These are phyloP conservation scores for Sylvia borin DNA, from an alignment of 2,797 vertebrate species.

Conservation along the genomic window DNA sequence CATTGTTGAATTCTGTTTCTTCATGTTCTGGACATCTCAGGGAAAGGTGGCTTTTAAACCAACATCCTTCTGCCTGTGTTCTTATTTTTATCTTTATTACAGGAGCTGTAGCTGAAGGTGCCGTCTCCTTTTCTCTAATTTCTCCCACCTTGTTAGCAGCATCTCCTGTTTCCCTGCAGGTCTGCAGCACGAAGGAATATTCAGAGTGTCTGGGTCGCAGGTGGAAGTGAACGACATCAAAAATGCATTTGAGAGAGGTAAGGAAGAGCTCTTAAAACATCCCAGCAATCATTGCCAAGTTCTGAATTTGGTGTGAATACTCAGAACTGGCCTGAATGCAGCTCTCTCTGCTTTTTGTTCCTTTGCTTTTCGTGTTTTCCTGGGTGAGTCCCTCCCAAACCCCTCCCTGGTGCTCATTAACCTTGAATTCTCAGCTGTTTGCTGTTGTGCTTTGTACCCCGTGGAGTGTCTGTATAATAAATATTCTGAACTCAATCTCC, in stretches of 20 bases:
- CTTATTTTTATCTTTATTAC: background rate
- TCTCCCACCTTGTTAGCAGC: background rate
- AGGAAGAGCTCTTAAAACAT: background rate
- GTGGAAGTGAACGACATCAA: slow-evolving; percentile 99
- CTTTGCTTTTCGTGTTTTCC: background rate
- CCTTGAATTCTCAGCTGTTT: background rate
- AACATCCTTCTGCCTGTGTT: background rate
- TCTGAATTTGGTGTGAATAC: background rate
- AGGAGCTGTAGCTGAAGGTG: background rate
- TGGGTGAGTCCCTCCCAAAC: background rate
- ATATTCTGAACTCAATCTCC: background rate
- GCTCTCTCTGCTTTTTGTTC: background rate
- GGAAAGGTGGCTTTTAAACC: background rate
- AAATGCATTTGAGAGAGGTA: slow-evolving; percentile 98
- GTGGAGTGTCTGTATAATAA: background rate
- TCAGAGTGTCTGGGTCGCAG: slow-evolving; percentile 96
- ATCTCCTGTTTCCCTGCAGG: slow-evolving; percentile 74
- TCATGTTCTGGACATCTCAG: background rate
- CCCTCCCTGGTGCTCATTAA: background rate
- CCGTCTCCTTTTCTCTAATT: background rate
- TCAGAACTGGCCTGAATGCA: background rate
- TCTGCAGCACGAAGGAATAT: slow-evolving; percentile 95
- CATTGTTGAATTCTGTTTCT: background rate
- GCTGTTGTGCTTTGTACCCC: background rate
- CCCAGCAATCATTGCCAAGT: background rate